phyloP scores from a whole-genome alignment of 2,797 vertebrate genomes.

The Anas acuta region DNA sequence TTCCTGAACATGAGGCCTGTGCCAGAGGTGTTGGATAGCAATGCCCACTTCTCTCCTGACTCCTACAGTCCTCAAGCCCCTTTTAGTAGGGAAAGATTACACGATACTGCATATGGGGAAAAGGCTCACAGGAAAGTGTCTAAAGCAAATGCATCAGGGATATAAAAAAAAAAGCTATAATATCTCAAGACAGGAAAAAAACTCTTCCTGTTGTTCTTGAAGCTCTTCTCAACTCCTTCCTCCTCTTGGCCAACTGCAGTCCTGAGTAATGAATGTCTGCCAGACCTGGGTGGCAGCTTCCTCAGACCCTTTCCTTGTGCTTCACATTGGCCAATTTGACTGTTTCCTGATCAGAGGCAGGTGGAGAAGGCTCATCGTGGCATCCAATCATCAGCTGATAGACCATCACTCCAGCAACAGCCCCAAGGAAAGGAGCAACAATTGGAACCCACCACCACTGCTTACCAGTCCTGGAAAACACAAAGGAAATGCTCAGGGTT shows the following conservation, averaged over 20 bases:
- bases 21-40: not conserved
- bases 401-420: slow-evolving; percentile 85
- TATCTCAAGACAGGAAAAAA: slow-evolving; percentile 28
- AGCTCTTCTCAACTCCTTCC: slow-evolving; percentile 19
- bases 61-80: not conserved
- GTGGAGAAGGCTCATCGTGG: slow-evolving; percentile 85
- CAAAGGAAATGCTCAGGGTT: not conserved
- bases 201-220: slow-evolving; percentile 23
- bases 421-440: slow-evolving; percentile 89
- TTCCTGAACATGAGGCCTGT: not conserved
- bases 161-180: not conserved
- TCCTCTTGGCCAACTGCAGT: slow-evolving; percentile 37
- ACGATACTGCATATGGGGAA: not conserved
- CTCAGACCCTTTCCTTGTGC: slow-evolving; percentile 82
- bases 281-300: not conserved
- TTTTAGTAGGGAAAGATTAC: not conserved
- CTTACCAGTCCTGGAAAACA: slow-evolving; percentile 70
- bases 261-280: slow-evolving; percentile 41
- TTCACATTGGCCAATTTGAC: slow-evolving; percentile 86
- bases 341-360: slow-evolving; percentile 81
- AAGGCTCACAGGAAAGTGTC: not conserved
- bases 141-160: slow-evolving; percentile 18
- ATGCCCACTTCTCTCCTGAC: not conserved
- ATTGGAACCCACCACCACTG: slow-evolving; percentile 95
- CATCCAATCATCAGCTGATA: slow-evolving; percentile 96